Evolutionary conservation across 2,113 vertebrate species (phyloP).

Genomic region (Acanthochromis polyacanthus): DNA sequence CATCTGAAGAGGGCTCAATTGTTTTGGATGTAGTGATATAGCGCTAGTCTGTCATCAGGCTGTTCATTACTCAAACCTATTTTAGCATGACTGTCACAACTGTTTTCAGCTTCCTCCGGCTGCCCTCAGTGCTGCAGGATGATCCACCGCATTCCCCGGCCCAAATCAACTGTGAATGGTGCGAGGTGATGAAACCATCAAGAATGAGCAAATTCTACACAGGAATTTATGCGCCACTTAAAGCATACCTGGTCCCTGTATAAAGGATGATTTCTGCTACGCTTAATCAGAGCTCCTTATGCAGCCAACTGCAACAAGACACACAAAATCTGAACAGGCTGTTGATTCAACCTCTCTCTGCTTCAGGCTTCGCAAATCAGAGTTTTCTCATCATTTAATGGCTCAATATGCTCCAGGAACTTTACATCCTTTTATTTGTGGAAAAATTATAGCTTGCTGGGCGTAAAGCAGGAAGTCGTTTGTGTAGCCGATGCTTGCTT

Average conservation of each 20-base stretch:
- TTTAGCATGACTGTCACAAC: slow-evolving; percentile 74
- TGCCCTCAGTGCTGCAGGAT: slow-evolving; percentile 53
- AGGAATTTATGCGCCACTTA: slow-evolving; percentile 29
- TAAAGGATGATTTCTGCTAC: not conserved
- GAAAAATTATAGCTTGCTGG: slow-evolving; percentile 73
- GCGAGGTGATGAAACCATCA: slow-evolving; percentile 76
- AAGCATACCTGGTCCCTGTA: not conserved
- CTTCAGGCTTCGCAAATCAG: slow-evolving; percentile 51
- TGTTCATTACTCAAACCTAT: slow-evolving; percentile 69
- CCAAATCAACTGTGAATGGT: slow-evolving; percentile 65
- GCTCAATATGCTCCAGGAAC: slow-evolving; percentile 34
- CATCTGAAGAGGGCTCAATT: slow-evolving; percentile 38
- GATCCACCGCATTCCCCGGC: slow-evolving; percentile 68
- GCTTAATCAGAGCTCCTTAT: slow-evolving; percentile 2
- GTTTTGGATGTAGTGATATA: slow-evolving; percentile 56
- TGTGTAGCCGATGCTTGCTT: slow-evolving; percentile 57
- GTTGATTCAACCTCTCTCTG: slow-evolving; percentile 18
- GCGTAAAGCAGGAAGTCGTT: slow-evolving; percentile 67
- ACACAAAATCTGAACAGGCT: not conserved
- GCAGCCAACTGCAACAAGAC: not conserved
- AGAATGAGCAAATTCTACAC: slow-evolving; percentile 51
- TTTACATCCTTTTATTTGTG: slow-evolving; percentile 56
- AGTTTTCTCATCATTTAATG: slow-evolving; percentile 54
- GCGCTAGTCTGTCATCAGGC: slow-evolving; percentile 72
- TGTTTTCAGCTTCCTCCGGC: slow-evolving; percentile 71